Conservation (phyloP, 2,113 vertebrate species). For the Tenebrosternarchus preto region DNA sequence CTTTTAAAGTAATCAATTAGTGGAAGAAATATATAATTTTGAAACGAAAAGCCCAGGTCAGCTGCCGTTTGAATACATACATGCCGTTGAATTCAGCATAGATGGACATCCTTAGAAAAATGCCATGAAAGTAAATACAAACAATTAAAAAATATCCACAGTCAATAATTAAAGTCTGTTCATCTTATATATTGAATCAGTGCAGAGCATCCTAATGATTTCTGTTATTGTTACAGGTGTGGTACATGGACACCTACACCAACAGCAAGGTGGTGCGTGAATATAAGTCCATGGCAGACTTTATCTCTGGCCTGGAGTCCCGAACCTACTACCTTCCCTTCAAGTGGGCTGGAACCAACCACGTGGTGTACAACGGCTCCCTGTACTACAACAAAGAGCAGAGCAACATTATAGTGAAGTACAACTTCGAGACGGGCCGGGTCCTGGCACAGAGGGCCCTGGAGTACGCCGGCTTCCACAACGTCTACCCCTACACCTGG, state of each 20-base stretch:
- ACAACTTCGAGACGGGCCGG: conserved; percentile 89
- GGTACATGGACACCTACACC: conserved; percentile 98
- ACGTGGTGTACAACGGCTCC: conserved; percentile 95
- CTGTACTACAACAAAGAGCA: conserved; percentile 99
- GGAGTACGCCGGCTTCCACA: conserved; percentile 96
- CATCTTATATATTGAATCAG: not conserved
- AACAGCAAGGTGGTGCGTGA: conserved; percentile 98
- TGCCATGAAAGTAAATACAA: conserved; percentile 11
- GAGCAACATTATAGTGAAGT: conserved; percentile 97
- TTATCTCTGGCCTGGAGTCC: conserved; percentile 88
- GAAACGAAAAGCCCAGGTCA: not conserved
- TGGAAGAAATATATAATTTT: not conserved
- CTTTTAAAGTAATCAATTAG: conserved; percentile 3
- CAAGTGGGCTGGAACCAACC: conserved; percentile 98
- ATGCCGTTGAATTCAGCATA: not conserved
- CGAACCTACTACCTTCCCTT: conserved; percentile 96
- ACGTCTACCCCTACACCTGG: conserved; percentile 97
- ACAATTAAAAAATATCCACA: conserved; percentile 1
- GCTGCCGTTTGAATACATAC: too few species aligned
- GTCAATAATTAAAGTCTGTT: conserved; percentile 3
- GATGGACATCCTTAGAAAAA: not conserved
- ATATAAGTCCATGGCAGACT: conserved; percentile 91
- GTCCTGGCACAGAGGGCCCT: conserved; percentile 90
- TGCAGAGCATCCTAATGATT: not conserved
- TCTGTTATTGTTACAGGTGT: conserved; percentile 78